A percentile compares a stretch with the other conserved stretches of the same genome.
These are phyloP conservation scores for Busseola fusca DNA, from an alignment of 2,888 invertebrate genomes.

Conservation along the genomic window DNA sequence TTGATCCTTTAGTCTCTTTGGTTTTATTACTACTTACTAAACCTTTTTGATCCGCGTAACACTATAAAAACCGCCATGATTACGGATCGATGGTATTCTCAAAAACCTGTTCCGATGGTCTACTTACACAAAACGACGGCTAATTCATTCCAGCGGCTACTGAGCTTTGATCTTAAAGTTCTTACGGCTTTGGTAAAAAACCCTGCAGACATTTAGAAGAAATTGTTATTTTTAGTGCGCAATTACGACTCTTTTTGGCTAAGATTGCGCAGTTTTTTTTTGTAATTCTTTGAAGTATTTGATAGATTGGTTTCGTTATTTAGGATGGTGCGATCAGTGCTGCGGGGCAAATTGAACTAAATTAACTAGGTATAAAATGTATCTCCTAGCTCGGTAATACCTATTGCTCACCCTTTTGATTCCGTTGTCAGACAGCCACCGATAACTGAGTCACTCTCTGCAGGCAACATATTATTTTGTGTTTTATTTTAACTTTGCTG, in stretches of 20 bases:
- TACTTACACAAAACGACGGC: constrained; percentile 67
- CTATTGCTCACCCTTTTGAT: neutral
- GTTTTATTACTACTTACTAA: constrained; percentile 20
- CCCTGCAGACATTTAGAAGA: constrained; percentile 40
- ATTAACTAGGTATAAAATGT: neutral
- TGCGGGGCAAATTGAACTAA: constrained; percentile 9
- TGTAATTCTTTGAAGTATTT: constrained; percentile 5
- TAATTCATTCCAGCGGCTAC: constrained; percentile 62
- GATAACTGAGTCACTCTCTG: neutral
- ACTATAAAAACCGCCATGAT: constrained; percentile 41
- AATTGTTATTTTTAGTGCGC: constrained; percentile 57
- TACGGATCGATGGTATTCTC: constrained; percentile 43
- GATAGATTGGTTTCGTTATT: neutral
- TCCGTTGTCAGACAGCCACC: neutral
- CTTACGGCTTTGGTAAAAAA: constrained; percentile 45
- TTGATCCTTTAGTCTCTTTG: neutral
- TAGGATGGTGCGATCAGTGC: constrained; percentile 10
- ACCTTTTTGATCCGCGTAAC: constrained; percentile 39
- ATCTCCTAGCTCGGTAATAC: neutral
- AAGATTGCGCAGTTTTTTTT: constrained; percentile 30
- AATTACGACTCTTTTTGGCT: constrained; percentile 46
- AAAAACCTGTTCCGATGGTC: constrained; percentile 60
- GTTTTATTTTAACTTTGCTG: neutral
- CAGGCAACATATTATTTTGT: neutral
- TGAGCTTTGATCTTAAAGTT: constrained; percentile 54